Percentiles rank a stretch among this genome's conserved stretches.
These are phyloP conservation scores for Cardinalis cardinalis DNA, from an alignment of 2,113 vertebrate species.

Conservation along the genomic window DNA sequence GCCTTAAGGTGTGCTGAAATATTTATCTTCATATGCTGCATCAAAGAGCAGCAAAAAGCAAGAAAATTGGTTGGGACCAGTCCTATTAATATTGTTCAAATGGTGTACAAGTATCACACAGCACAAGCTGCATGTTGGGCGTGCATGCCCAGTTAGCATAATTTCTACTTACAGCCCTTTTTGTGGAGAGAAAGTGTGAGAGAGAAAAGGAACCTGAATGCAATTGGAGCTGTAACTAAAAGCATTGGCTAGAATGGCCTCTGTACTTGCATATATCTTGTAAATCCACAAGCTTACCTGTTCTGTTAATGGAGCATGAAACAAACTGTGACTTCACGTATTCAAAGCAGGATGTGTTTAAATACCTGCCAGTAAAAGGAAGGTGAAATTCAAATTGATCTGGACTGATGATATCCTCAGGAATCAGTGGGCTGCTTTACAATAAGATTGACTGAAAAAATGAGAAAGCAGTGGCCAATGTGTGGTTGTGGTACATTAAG, in stretches of 20 bases:
- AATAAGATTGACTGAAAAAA: background rate
- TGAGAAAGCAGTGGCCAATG: fast-evolving
- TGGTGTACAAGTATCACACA: background rate
- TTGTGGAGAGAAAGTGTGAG: background rate
- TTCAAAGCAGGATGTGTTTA: background rate
- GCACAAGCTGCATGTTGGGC: background rate
- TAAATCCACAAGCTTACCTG: background rate
- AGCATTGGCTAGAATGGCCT: background rate
- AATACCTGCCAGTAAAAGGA: background rate
- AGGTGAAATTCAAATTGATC: background rate
- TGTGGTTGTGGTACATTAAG: background rate
- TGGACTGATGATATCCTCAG: background rate
- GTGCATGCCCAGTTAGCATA: background rate
- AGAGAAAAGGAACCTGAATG: background rate
- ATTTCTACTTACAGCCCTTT: background rate
- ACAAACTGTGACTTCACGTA: background rate
- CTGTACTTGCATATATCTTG: background rate
- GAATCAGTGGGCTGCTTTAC: background rate
- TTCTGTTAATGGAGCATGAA: background rate
- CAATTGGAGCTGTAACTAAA: background rate
- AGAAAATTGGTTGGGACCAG: background rate
- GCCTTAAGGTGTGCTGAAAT: background rate
- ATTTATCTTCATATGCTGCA: background rate
- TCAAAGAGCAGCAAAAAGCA: background rate
- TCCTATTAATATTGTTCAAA: background rate